phyloP scores from a whole-genome alignment of 2,797 vertebrate species.

The Lithobates sylvaticus region DNA sequence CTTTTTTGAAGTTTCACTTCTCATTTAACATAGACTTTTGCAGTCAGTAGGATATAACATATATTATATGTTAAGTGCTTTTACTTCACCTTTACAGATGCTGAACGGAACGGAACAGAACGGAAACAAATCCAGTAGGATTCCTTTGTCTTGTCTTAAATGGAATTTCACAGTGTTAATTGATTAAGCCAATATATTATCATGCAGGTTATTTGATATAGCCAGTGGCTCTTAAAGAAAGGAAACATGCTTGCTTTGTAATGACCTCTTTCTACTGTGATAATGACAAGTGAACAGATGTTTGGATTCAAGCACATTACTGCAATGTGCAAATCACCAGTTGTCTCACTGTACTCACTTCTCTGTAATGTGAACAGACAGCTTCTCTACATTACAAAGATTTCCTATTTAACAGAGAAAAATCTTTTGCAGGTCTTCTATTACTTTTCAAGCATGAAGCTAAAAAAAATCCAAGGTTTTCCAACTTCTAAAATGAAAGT shows the following conservation, averaged over 20 bases:
- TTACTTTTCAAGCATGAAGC: too few species aligned
- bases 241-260: slow-evolving; percentile 25
- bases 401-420: too few species aligned
- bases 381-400: background rate
- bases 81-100: background rate
- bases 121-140: background rate
- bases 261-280: slow-evolving; percentile 13
- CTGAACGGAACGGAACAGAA: too few species aligned
- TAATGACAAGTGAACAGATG: slow-evolving; percentile 45
- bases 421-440: too few species aligned
- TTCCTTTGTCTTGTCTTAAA: background rate
- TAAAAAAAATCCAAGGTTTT: background rate
- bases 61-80: background rate
- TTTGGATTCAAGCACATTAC: slow-evolving; percentile 3
- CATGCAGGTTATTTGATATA: slow-evolving; percentile 8
- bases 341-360: background rate
- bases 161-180: slow-evolving; percentile 25
- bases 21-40: background rate
- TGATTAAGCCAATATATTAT: slow-evolving; percentile 5
- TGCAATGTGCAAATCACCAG: slow-evolving; percentile 16
- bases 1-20: background rate
- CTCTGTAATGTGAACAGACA: background rate
- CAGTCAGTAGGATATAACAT: background rate
- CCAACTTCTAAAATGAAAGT: too few species aligned
- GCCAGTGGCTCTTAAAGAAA: slow-evolving; percentile 8